Evolutionary conservation across 2,888 invertebrate genomes (phyloP).

Genomic region (Plagodis dolabraria): DNA sequence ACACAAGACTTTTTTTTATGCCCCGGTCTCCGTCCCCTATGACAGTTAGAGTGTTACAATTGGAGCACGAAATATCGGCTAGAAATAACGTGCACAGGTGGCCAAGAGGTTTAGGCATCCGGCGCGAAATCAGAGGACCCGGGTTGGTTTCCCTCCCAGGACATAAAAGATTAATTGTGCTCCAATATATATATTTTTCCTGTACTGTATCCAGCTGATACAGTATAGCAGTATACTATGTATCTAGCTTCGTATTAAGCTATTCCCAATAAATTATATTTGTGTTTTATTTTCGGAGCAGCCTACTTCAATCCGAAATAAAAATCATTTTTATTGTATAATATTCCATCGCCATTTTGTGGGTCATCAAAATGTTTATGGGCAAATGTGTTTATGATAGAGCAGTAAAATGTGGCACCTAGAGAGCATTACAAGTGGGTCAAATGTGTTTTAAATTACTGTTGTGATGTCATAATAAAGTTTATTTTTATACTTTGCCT

Average conservation of each 20-base stretch:
- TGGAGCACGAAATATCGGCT: no score
- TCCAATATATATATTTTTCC: no score
- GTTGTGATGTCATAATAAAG: slow-evolving; percentile 13
- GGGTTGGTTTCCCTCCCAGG: no score
- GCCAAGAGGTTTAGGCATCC: no score
- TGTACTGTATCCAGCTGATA: no score
- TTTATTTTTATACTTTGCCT: background rate
- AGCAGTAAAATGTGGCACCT: slow-evolving; percentile 36
- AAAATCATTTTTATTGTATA: slow-evolving; percentile 42
- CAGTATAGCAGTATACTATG: no score
- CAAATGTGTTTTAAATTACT: slow-evolving; percentile 29
- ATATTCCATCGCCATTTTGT: slow-evolving; percentile 41
- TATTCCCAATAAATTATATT: slow-evolving; percentile 10
- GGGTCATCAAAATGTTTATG: slow-evolving; percentile 44
- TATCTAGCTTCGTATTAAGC: background rate
- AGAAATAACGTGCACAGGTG: no score
- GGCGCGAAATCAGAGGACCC: no score
- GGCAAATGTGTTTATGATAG: slow-evolving; percentile 39
- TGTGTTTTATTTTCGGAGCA: slow-evolving; percentile 6
- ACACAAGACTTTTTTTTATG: no score
- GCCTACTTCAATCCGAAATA: slow-evolving; percentile 23
- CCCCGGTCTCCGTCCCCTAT: no score
- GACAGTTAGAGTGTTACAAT: no score
- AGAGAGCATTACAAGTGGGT: slow-evolving; percentile 26
- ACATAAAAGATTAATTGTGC: no score